Conservation (phyloP, 37 sponge, comb jelly and placozoan species). For the Sycon ciliatum region DNA sequence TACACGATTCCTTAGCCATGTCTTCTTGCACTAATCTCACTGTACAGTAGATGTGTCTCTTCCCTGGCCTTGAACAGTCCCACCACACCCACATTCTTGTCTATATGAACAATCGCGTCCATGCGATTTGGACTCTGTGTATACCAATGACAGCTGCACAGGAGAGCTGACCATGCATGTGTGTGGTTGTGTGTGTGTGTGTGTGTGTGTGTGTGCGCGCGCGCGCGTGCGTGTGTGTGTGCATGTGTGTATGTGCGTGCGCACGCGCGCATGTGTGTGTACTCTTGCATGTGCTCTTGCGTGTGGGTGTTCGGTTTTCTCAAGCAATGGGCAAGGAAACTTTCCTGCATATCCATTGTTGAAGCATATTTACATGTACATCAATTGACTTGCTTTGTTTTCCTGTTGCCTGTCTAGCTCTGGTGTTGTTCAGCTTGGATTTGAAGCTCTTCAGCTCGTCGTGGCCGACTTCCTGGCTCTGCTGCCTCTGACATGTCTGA, state of each 20-base stretch:
- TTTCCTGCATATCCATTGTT: background rate
- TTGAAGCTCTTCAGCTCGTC: constrained; percentile 77
- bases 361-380: background rate
- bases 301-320: too few species aligned
- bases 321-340: background rate
- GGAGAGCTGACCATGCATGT: background rate
- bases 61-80: too few species aligned
- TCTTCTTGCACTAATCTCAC: too few species aligned
- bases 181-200: background rate
- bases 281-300: too few species aligned
- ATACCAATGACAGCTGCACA: background rate
- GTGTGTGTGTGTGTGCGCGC: background rate
- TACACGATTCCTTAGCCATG: too few species aligned
- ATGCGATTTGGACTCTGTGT: too few species aligned
- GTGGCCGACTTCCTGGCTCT: constrained; percentile 76
- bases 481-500: constrained; percentile 52
- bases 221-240: background rate
- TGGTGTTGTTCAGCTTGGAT: constrained; percentile 48
- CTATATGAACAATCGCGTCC: too few species aligned
- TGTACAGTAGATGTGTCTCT: too few species aligned
- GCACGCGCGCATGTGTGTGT: background rate
- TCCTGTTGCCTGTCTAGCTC: constrained; percentile 15
- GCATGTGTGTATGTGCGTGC: background rate
- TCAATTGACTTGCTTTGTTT: background rate
- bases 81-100: too few species aligned